A percentile compares a stretch with the other conserved stretches of the same genome.
Evolutionary conservation across 1,140 invertebrate species (phyloP).

Genomic region (Drusus annulatus): DNA sequence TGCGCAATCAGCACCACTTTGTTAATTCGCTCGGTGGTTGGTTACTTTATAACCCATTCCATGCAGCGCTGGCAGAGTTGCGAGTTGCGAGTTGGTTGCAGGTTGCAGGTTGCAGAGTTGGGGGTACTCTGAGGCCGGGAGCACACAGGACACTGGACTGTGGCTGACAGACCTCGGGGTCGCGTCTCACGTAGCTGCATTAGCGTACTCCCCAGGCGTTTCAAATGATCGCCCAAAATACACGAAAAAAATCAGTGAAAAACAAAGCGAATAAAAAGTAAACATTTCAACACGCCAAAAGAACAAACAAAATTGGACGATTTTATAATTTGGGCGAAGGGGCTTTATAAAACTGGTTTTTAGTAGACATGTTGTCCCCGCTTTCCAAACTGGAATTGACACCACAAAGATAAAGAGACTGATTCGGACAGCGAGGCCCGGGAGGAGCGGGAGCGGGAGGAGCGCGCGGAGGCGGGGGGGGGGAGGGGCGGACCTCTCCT

Average conservation of each 20-base stretch:
- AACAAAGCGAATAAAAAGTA: slow-evolving; percentile 50
- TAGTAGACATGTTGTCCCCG: slow-evolving; percentile 59
- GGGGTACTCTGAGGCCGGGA: background rate
- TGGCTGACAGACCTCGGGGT: background rate
- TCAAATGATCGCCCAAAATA: slow-evolving; percentile 45
- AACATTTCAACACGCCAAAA: slow-evolving; percentile 59
- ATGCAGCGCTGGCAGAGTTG: background rate
- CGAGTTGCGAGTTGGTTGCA: too few species aligned
- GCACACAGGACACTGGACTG: background rate
- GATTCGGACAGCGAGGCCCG: slow-evolving; percentile 45
- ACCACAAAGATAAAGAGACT: slow-evolving; percentile 58
- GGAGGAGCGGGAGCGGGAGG: background rate
- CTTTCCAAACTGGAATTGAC: slow-evolving; percentile 60
- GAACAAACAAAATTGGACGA: slow-evolving; percentile 60
- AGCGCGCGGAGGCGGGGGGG: background rate
- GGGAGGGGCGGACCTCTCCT: slow-evolving; percentile 24
- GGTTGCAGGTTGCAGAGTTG: background rate
- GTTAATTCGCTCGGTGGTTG: slow-evolving; percentile 14
- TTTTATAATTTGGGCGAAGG: slow-evolving; percentile 59
- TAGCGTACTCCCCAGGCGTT: slow-evolving; percentile 32
- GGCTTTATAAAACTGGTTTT: slow-evolving; percentile 60
- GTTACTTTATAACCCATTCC: background rate
- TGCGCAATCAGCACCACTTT: slow-evolving; percentile 16
- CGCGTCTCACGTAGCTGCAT: background rate
- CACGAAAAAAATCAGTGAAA: slow-evolving; percentile 42